These are phyloP conservation scores for Urocyon cinereoargenteus DNA, from an alignment of 2,797 vertebrate species.

Conservation along the genomic window DNA sequence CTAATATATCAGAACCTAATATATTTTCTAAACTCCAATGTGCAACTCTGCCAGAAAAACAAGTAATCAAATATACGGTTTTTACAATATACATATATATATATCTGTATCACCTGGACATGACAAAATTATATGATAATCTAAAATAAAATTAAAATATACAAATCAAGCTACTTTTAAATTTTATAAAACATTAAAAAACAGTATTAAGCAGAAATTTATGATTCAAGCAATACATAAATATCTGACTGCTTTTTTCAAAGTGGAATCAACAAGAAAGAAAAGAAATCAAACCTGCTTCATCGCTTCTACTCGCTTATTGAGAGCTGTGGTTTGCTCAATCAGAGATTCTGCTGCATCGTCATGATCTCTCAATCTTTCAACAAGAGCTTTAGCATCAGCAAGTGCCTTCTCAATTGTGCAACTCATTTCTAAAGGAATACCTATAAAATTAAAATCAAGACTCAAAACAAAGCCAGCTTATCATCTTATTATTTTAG, in stretches of 20 bases:
- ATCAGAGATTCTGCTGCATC: slow-evolving; percentile 97
- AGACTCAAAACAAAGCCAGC: not conserved
- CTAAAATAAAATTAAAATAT: slow-evolving; percentile 1
- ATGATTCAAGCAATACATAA: slow-evolving; percentile 14
- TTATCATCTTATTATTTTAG: not conserved
- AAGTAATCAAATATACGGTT: not conserved
- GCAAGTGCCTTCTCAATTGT: slow-evolving; percentile 97
- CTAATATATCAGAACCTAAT: slow-evolving; percentile 23
- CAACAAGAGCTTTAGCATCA: slow-evolving; percentile 97
- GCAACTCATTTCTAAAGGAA: slow-evolving; percentile 93
- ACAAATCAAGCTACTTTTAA: not conserved
- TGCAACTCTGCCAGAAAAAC: slow-evolving; percentile 11
- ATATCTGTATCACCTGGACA: not conserved
- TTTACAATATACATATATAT: not conserved
- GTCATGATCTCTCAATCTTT: slow-evolving; percentile 96
- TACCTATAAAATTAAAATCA: not conserved
- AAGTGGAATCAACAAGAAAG: not conserved
- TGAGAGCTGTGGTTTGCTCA: slow-evolving; percentile 97
- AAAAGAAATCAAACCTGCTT: slow-evolving; percentile 92
- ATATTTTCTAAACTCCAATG: slow-evolving; percentile 43
- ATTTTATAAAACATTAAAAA: slow-evolving; percentile 9
- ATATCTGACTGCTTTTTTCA: not conserved
- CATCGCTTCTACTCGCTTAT: slow-evolving; percentile 98
- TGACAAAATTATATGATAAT: not conserved
- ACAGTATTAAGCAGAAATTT: not conserved